Base-by-base conservation (phyloP, 2,888 invertebrate genomes). In the Plebejus melissa region DNA sequence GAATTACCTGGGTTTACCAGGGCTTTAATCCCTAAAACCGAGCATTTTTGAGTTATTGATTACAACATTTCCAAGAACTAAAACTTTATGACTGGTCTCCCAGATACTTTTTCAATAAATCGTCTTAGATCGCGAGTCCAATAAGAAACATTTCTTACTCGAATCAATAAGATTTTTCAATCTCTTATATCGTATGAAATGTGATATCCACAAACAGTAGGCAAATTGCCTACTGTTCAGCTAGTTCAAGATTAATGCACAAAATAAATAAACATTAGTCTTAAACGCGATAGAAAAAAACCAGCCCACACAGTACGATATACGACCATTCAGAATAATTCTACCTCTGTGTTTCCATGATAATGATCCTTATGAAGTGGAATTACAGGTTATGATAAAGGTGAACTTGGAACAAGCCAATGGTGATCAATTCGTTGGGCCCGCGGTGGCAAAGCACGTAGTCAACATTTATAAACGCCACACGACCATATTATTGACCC, bases 391-490 rank as follows among this genome's bases (percentile, higher is more conserved):
- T 16, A 54, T 54, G 1, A 54, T 16, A 1, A 54, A 54, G 16
- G 16, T 54, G 4, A 54, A 16, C 54, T 54, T 54, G 54, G 13
- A 54, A 54, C 16, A 16, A 54, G 13, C 16, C 4, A 16, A 16
- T 38, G 50, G 77, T 72, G 76, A 79, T 80, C 79, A 79, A 79
- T 79, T 79, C 76, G 74, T 71, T 77, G 76, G 77, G 75, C 74
- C 58, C 78, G 80, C 89, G 83, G 89, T 90, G 89, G 90, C 90
- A 85, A 83, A 83, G 88, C 90, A 90, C 89, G 89, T 85, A 83
- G 81, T 78, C 80, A 81, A 85, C 88, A 90, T 91, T 91, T 88
- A 87, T 91, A 88, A 85, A 86, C 87, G 88, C 88, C 91, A 90
- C 86, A 83, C 86, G 87, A 86, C 86, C 87, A 83, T 83, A 85